Evolutionary conservation across 1,140 invertebrate species (phyloP), one percentile per base, ranked within the genome.

Genomic region (Drosophila lacertosa): DNA sequence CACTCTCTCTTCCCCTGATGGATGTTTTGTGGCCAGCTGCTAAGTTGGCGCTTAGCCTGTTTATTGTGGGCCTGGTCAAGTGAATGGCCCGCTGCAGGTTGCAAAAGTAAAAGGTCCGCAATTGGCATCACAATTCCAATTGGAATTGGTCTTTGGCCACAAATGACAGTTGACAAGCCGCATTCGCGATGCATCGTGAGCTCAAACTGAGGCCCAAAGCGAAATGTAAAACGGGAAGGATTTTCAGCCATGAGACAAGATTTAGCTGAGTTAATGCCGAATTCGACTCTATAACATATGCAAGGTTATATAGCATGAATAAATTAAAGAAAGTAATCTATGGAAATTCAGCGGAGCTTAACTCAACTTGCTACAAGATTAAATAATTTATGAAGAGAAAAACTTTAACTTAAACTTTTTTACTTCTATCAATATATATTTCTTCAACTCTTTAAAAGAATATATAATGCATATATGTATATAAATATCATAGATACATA

Each of bases 61-160:
- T 29, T 48, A n/a, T n/a, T n/a, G n/a, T 48, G 6, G 29, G 5
- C 13, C 42, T 74, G 68, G 67, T 44, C 59, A 69, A 59, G 73
- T 75, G 75, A 51, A 77, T 47, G 54, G 37, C 11, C 42, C 6
- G 26, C 44, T 6, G 5, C 80, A 75, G n/a, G n/a, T n/a, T 60
- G 58, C 45, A 50, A 84, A 84, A 86, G 80, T 70, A 70, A 70
- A 70, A 65, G 67, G 51, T 65, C 16, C 42, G 42, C 40, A 37
- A 54, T 39, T 39, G 22, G 45, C n/a, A 39, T 9, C 4, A 20
- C 15, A 47, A 29, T 22, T 33, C 33, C 32, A 45, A 45, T 37
- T 45, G 9, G 22, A 35, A 45, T 44, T 44, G 37, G 26, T 20
- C 26, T 33, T 42, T 42, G 2, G 6, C 51, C 11, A 18, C 24